A percentile compares a stretch with the other conserved stretches of the same genome.
These are phyloP conservation scores for Centrocercus urophasianus DNA, from an alignment of 2,113 vertebrate genomes.

Conservation along the genomic window DNA sequence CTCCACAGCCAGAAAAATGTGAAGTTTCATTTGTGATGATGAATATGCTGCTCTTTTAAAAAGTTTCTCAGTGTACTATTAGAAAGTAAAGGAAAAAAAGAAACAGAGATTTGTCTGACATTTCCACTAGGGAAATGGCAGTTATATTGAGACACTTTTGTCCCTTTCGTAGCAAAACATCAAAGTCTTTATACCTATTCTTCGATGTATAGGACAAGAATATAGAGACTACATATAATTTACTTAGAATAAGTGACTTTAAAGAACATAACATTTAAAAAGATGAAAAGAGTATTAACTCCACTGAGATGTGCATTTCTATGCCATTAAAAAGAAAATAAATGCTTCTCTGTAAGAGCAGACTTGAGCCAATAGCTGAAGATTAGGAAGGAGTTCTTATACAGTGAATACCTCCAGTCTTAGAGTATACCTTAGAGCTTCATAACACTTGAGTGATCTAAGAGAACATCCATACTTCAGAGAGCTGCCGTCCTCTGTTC, in stretches of 20 bases:
- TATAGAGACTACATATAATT: neutral
- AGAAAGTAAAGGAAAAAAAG: constrained; percentile 49
- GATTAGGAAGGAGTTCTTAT: neutral
- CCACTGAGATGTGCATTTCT: neutral
- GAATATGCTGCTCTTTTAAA: constrained; percentile 40
- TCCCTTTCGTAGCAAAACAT: constrained; percentile 5
- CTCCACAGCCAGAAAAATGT: constrained; percentile 34
- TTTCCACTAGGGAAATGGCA: constrained; percentile 26
- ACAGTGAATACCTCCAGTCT: neutral
- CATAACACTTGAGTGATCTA: neutral
- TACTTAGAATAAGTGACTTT: neutral
- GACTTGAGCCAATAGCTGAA: neutral
- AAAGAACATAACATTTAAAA: neutral
- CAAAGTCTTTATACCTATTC: constrained; percentile 11
- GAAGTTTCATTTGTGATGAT: constrained; percentile 52
- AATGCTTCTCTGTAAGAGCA: neutral
- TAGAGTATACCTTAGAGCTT: neutral
- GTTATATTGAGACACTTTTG: constrained; percentile 29
- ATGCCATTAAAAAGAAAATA: neutral
- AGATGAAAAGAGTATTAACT: constrained; percentile 5
- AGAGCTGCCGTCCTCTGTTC: neutral
- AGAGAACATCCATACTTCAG: neutral
- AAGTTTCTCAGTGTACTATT: constrained; percentile 59
- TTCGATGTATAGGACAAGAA: neutral
- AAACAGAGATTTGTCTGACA: constrained; percentile 41